A percentile compares a stretch with the other conserved stretches of the same genome.
Conservation (phyloP, 1,140 invertebrate species). For the Agrilus planipennis region DNA sequence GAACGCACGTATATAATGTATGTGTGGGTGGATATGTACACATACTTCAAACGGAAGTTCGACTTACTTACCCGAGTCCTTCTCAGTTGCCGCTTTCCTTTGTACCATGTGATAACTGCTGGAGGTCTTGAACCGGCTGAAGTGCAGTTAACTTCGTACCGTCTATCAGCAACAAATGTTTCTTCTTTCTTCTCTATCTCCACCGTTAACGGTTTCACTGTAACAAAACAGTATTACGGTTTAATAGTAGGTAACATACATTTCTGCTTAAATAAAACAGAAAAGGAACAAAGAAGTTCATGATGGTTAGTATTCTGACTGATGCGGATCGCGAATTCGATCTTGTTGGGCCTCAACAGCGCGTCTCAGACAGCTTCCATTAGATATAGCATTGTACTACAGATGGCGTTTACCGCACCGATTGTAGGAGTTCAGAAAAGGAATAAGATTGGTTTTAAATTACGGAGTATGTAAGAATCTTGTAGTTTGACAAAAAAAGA, state of each 20-base stretch:
- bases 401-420: too few species aligned
- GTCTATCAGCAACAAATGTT: slow-evolving; percentile 57
- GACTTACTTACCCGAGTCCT: slow-evolving; percentile 49
- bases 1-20: too few species aligned
- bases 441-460: too few species aligned
- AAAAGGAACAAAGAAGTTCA: not conserved
- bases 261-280: not conserved
- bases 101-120: slow-evolving; percentile 79
- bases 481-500: too few species aligned
- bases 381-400: too few species aligned
- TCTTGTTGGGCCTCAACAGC: not conserved
- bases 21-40: too few species aligned
- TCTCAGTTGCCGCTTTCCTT: slow-evolving; percentile 64
- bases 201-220: slow-evolving; percentile 71
- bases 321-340: not conserved
- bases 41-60: too few species aligned
- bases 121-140: slow-evolving; percentile 73
- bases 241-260: not conserved
- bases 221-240: slow-evolving; percentile 13
- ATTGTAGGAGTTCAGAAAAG: too few species aligned
- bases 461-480: too few species aligned
- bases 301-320: not conserved
- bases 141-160: slow-evolving; percentile 68
- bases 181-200: slow-evolving; percentile 51
- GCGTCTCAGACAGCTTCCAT: too few species aligned